Evolutionary conservation across 2,797 vertebrate genomes (phyloP).

Genomic region (Trachurus trachurus): DNA sequence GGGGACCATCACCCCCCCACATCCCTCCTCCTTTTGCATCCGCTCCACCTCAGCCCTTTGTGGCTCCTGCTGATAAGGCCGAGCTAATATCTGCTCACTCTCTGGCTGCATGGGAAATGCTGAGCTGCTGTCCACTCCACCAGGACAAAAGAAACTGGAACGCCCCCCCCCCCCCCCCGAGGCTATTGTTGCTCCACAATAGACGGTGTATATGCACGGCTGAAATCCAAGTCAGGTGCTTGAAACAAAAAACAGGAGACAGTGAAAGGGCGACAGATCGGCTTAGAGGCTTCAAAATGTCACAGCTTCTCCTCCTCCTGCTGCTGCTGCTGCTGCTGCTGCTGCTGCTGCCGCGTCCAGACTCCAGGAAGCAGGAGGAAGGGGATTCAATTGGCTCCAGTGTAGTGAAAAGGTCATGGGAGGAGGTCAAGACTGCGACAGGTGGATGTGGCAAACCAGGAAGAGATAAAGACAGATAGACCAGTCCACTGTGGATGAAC

Average conservation of each 20-base stretch:
- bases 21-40: slow-evolving; percentile 8
- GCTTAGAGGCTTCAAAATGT: slow-evolving; percentile 35
- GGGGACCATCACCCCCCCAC: slow-evolving; percentile 40
- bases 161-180: neutral
- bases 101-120: slow-evolving; percentile 47
- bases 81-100: slow-evolving; percentile 60
- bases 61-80: slow-evolving; percentile 72
- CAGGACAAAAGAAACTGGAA: slow-evolving; percentile 55
- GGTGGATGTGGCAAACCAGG: too few species aligned
- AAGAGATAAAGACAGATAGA: too few species aligned
- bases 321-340: too few species aligned
- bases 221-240: slow-evolving; percentile 45
- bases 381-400: too few species aligned
- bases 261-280: slow-evolving; percentile 27
- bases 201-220: slow-evolving; percentile 28
- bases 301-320: too few species aligned
- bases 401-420: too few species aligned
- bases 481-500: too few species aligned
- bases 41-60: slow-evolving; percentile 67
- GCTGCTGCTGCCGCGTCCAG: slow-evolving; percentile 6
- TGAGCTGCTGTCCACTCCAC: slow-evolving; percentile 53
- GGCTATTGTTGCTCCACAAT: slow-evolving; percentile 54
- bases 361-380: neutral
- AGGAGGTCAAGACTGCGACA: too few species aligned
- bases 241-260: slow-evolving; percentile 50